Base-by-base conservation (phyloP, 2,888 invertebrate species). In the Plebejus argus region DNA sequence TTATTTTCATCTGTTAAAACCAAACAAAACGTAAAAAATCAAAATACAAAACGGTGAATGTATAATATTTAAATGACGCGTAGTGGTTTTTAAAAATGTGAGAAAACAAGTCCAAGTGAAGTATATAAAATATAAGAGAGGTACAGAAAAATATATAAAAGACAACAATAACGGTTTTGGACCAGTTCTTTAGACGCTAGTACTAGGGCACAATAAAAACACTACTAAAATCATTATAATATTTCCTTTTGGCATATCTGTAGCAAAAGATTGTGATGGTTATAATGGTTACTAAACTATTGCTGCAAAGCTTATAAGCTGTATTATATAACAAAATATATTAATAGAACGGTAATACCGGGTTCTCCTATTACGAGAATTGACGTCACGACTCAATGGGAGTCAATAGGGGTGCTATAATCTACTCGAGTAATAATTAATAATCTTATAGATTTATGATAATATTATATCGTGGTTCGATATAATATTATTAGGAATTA, bases 351-450 rank as follows among this genome's bases (percentile, higher is more conserved):
- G 33, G 35, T 49, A 23, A 39, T 49, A 53, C 56, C 71, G 77
- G 49, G 39, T 84, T 83, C 82, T 39, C 1, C 39, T 78, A 84
- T 83, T 85, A 84, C 82, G 79, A 82, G 81, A 80, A 87, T 86
- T 92, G 91, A 91, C 91, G 91, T 92, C 92, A 91, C 83, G 78
- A 75, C 77, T 79, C 84, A 84, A 88, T 88, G 85, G 81, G 79
- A 86, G 86, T 88, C 86, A 88, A 89, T 84, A 86, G 82, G 86
- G 84, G 85, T 86, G 87, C 82, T 84, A 82, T 78, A 75, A 79
- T 81, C 81, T 79, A 78, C 78, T 78, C 12, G 45, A 71, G 20
- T 70, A 28, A 3, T 35, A 39, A 70, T 70, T n/a, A 70, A 70
- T 35, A 7, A 70, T 35, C 7, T 70, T 70, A 70, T 70, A 70